phyloP scores from a whole-genome alignment of 1,140 invertebrate species.

The Eupristina koningsbergeri region DNA sequence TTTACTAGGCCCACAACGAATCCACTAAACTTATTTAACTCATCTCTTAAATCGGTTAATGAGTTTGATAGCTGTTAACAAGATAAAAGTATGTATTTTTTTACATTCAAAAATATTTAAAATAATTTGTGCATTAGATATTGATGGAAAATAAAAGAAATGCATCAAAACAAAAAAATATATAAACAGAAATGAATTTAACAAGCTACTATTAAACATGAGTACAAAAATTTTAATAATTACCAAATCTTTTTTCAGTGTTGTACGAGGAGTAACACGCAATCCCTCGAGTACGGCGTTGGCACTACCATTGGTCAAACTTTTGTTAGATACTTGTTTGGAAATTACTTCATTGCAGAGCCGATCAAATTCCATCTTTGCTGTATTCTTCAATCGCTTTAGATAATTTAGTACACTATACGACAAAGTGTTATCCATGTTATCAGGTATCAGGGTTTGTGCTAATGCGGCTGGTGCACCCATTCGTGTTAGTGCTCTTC shows the following conservation, averaged over 20 bases:
- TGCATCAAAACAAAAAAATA: too few relatives aligned
- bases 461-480: slow-evolving; percentile 86
- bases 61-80: slow-evolving; percentile 78
- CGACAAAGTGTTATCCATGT: slow-evolving; percentile 92
- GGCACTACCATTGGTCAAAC: slow-evolving; percentile 68
- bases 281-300: slow-evolving; percentile 79
- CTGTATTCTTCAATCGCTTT: slow-evolving; percentile 95
- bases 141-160: too few relatives aligned
- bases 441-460: slow-evolving; percentile 90
- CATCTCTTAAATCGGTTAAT: slow-evolving; percentile 81
- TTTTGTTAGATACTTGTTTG: slow-evolving; percentile 74
- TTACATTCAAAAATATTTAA: too few relatives aligned
- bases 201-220: neutral
- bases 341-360: slow-evolving; percentile 84
- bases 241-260: slow-evolving; percentile 84
- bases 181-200: too few relatives aligned
- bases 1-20: slow-evolving; percentile 84
- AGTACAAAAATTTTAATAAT: slow-evolving; percentile 52
- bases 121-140: too few relatives aligned
- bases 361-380: slow-evolving; percentile 95
- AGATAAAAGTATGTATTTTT: slow-evolving; percentile 11
- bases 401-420: slow-evolving; percentile 95
- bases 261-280: slow-evolving; percentile 79
- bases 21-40: slow-evolving; percentile 89
- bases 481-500: slow-evolving; percentile 92